Conservation (phyloP, 2,888 invertebrate species). For the Hecatera dysodea region DNA sequence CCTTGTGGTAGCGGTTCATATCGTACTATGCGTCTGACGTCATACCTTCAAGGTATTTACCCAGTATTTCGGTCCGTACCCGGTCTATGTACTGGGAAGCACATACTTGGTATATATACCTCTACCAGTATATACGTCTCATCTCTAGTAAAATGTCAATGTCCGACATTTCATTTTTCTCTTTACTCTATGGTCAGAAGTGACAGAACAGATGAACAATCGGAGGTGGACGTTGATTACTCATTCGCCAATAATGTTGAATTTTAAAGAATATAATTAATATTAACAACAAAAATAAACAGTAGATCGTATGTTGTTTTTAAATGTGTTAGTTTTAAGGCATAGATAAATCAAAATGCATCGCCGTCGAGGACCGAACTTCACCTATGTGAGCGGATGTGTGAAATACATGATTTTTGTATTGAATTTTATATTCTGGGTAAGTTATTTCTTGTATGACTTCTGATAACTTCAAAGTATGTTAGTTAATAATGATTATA, state of each 20-base stretch:
- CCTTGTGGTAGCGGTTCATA: too few relatives aligned
- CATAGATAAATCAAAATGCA: conserved; percentile 85
- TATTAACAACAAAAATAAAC: conserved; percentile 45
- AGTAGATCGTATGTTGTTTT: conserved; percentile 34
- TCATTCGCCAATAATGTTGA: conserved; percentile 60
- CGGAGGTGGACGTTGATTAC: conserved; percentile 57
- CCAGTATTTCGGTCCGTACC: too few relatives aligned
- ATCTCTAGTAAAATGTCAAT: too few relatives aligned
- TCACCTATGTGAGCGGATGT: conserved; percentile 96
- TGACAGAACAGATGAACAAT: conserved; percentile 62
- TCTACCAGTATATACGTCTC: too few relatives aligned
- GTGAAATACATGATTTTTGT: conserved; percentile 97
- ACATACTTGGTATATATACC: too few relatives aligned
- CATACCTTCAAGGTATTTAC: too few relatives aligned
- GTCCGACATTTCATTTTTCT: conserved; percentile 10
- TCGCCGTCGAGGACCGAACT: conserved; percentile 92
- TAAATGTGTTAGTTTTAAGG: conserved; percentile 44
- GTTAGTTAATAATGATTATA: neutral
- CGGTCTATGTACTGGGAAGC: too few relatives aligned
- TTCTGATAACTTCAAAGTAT: neutral
- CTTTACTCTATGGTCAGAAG: conserved; percentile 34
- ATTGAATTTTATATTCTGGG: conserved; percentile 97
- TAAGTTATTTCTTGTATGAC: conserved; percentile 86
- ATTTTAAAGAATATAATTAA: conserved; percentile 37
- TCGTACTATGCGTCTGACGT: too few relatives aligned